These are phyloP conservation scores for Cyanoderma ruficeps DNA, from an alignment of 2,113 vertebrate species.

Conservation along the genomic window DNA sequence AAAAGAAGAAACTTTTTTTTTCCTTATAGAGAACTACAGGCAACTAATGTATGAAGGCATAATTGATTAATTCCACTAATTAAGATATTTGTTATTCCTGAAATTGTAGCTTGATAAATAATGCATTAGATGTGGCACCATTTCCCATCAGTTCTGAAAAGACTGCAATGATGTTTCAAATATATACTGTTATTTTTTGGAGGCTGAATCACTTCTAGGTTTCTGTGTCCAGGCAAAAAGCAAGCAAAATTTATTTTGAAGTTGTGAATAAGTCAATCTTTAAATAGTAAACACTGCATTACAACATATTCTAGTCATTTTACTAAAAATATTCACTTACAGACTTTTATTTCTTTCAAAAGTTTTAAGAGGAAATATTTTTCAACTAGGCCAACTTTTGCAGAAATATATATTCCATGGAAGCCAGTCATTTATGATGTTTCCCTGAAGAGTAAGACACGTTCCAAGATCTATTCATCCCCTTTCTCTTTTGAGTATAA, in stretches of 20 bases:
- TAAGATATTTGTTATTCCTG: slow-evolving; percentile 66
- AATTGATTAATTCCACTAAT: slow-evolving; percentile 63
- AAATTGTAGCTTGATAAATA: slow-evolving; percentile 53
- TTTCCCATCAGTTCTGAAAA: slow-evolving; percentile 37
- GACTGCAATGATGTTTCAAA: not conserved
- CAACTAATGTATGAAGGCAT: slow-evolving; percentile 49
- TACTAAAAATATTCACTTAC: not conserved
- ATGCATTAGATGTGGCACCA: slow-evolving; percentile 16
- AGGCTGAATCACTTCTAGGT: not conserved
- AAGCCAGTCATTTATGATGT: not conserved
- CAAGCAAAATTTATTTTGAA: not conserved
- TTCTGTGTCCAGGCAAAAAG: not conserved
- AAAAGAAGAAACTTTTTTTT: slow-evolving; percentile 44
- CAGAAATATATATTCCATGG: not conserved
- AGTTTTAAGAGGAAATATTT: not conserved
- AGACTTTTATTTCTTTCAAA: not conserved
- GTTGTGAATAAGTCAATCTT: not conserved
- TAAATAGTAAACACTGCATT: not conserved
- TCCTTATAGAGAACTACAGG: slow-evolving; percentile 2
- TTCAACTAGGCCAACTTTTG: not conserved
- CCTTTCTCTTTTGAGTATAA: not conserved
- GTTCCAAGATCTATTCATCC: not conserved
- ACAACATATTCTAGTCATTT: not conserved
- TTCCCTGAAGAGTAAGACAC: not conserved
- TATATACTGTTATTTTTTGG: slow-evolving; percentile 1